These are phyloP conservation scores for Subacronicta megacephala DNA, from an alignment of 2,888 invertebrate species.

Conservation along the genomic window DNA sequence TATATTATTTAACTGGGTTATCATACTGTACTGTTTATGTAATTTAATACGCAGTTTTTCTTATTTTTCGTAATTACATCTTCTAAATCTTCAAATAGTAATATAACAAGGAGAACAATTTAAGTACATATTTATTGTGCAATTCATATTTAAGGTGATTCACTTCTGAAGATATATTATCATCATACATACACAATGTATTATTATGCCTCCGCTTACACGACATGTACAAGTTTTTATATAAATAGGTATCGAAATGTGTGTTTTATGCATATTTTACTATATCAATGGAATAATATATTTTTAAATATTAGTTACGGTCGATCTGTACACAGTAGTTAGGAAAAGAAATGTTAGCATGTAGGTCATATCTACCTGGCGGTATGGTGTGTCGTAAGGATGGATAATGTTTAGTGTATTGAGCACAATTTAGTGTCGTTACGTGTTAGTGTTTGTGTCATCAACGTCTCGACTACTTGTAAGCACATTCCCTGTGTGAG, in stretches of 20 bases:
- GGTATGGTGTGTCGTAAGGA: conserved; percentile 34
- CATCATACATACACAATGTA: conserved; percentile 38
- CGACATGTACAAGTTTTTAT: conserved; percentile 58
- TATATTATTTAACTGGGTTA: conserved; percentile 13
- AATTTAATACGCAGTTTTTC: not conserved
- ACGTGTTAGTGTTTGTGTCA: conserved; percentile 50
- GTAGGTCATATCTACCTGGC: conserved; percentile 45
- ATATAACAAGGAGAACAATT: conserved; percentile 33
- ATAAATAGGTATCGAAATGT: conserved; percentile 60
- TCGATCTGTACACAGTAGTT: conserved; percentile 75
- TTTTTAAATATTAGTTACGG: conserved; percentile 75
- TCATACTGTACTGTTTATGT: not conserved
- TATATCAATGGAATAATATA: conserved; percentile 81
- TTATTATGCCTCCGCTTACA: conserved; percentile 70
- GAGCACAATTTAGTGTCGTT: conserved; percentile 55
- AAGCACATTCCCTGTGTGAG: conserved; percentile 44
- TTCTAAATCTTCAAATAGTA: conserved; percentile 18
- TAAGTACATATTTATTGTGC: conserved; percentile 41
- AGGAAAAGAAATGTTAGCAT: conserved; percentile 70
- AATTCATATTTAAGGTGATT: conserved; percentile 33
- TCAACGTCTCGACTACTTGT: conserved; percentile 28
- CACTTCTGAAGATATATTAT: conserved; percentile 23
- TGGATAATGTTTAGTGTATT: conserved; percentile 40
- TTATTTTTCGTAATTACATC: no score
- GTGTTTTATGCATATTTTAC: conserved; percentile 76